Conservation (phyloP, 1,140 invertebrate genomes). For the Andricus grossulariae region DNA sequence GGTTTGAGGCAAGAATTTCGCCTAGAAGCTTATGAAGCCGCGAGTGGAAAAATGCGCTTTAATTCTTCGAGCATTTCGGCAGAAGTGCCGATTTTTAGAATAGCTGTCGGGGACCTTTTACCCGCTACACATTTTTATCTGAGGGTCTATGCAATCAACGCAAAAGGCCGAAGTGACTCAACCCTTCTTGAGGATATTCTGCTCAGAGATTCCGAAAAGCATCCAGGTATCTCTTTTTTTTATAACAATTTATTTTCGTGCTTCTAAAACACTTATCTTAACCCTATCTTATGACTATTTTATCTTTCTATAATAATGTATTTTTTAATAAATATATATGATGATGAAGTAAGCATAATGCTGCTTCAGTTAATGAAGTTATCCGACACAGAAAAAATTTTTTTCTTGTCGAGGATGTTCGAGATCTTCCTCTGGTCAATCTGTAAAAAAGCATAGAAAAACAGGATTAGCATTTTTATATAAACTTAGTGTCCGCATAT, state of each 20-base stretch:
- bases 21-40: slow-evolving; percentile 86
- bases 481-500: too few relatives aligned
- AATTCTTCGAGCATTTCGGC: slow-evolving; percentile 78
- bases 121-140: slow-evolving; percentile 78
- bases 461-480: too few relatives aligned
- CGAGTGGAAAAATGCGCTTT: slow-evolving; percentile 82
- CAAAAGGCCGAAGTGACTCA: slow-evolving; percentile 89
- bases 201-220: slow-evolving; percentile 90
- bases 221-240: slow-evolving; percentile 80
- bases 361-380: slow-evolving; percentile 19
- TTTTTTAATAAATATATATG: slow-evolving; percentile 1
- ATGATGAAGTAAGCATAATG: neutral
- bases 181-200: slow-evolving; percentile 89
- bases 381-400: slow-evolving; percentile 29
- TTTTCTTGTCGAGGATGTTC: slow-evolving; percentile 1
- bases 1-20: slow-evolving; percentile 87
- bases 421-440: slow-evolving; percentile 27
- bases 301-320: neutral
- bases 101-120: slow-evolving; percentile 81
- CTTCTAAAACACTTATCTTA: neutral
- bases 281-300: neutral
- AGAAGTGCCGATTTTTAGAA: slow-evolving; percentile 82
- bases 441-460: neutral
- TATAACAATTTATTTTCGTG: neutral
- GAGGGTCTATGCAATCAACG: slow-evolving; percentile 89